These are phyloP conservation scores for Xiphias gladius DNA, from an alignment of 2,113 vertebrate genomes.

Conservation along the genomic window DNA sequence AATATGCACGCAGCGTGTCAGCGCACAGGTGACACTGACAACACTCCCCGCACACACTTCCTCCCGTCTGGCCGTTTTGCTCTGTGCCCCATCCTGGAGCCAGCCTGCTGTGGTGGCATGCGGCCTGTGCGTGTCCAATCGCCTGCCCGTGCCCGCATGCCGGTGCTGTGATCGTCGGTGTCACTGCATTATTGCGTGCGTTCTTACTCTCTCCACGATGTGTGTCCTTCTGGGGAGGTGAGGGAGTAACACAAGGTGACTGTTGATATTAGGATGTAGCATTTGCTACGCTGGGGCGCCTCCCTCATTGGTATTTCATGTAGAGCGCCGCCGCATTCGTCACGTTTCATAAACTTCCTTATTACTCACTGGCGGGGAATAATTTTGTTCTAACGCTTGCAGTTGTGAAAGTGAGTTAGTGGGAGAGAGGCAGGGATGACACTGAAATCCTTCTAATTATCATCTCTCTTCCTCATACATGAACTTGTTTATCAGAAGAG, in stretches of 20 bases:
- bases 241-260: constrained; percentile 79
- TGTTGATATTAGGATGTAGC: constrained; percentile 84
- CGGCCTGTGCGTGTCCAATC: constrained; percentile 31
- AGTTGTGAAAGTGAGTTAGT: constrained; percentile 69
- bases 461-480: constrained; percentile 65
- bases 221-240: constrained; percentile 72
- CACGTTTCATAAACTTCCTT: constrained; percentile 85
- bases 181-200: constrained; percentile 40
- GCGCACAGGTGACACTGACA: constrained; percentile 58
- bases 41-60: constrained; percentile 21
- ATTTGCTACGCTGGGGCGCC: constrained; percentile 72
- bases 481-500: constrained; percentile 75
- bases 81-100: constrained; percentile 5
- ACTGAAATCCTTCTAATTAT: constrained; percentile 75
- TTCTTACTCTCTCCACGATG: constrained; percentile 47
- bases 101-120: constrained; percentile 17
- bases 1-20: constrained; percentile 65
- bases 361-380: constrained; percentile 83
- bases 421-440: constrained; percentile 63
- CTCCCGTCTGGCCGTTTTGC: background rate
- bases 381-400: constrained; percentile 72
- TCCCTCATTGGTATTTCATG: constrained; percentile 83
- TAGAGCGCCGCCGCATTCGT: constrained; percentile 78
- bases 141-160: constrained; percentile 37
- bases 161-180: constrained; percentile 16